phyloP scores from a whole-genome alignment of 2,888 invertebrate genomes.

The Lycia hirtaria region DNA sequence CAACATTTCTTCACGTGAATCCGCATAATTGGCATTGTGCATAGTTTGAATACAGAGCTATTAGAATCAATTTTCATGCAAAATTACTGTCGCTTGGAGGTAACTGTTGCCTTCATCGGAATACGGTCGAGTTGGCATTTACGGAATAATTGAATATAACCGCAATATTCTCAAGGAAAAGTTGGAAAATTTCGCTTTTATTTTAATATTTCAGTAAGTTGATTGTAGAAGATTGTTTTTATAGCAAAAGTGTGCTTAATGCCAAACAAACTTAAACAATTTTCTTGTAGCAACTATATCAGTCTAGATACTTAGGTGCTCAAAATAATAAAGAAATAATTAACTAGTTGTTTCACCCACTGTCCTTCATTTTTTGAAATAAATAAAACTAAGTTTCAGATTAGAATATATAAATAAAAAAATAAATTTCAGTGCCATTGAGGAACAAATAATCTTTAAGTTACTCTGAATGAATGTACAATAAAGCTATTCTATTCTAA shows the following conservation, averaged over 20 bases:
- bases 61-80: slow-evolving; percentile 51
- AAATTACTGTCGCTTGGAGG: slow-evolving; percentile 43
- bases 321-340: too few relatives aligned
- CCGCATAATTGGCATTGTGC: slow-evolving; percentile 47
- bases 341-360: too few relatives aligned
- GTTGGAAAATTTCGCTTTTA: slow-evolving; percentile 1
- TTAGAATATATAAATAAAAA: too few relatives aligned
- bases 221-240: too few relatives aligned
- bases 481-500: too few relatives aligned
- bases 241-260: slow-evolving; percentile 5
- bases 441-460: too few relatives aligned
- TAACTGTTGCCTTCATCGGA: slow-evolving; percentile 32
- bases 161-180: slow-evolving; percentile 14
- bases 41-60: slow-evolving; percentile 43
- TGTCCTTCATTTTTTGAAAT: too few relatives aligned
- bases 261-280: neutral
- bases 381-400: too few relatives aligned
- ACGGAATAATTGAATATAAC: slow-evolving; percentile 27
- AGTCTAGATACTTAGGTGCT: too few relatives aligned
- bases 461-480: too few relatives aligned
- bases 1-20: slow-evolving; percentile 44
- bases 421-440: too few relatives aligned
- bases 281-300: too few relatives aligned
- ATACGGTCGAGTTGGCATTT: slow-evolving; percentile 24
- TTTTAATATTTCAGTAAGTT: neutral